Percentiles rank a stretch among this genome's conserved stretches.
Evolutionary conservation across 2,888 invertebrate species (phyloP).

Genomic region (Augiades crinisus): DNA sequence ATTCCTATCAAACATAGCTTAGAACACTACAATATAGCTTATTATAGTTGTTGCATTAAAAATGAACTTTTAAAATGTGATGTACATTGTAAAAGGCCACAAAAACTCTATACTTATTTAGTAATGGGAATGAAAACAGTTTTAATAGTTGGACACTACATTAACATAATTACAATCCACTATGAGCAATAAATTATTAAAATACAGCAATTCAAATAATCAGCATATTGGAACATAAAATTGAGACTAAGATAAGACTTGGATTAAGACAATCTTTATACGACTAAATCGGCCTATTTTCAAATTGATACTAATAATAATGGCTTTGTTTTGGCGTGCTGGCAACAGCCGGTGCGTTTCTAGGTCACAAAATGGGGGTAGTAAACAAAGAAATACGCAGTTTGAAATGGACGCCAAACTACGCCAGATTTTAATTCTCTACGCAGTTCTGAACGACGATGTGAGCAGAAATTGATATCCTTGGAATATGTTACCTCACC

Average conservation of each 20-base stretch:
- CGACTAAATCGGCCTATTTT: background rate
- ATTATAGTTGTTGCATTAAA: no score
- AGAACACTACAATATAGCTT: no score
- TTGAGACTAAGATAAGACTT: background rate
- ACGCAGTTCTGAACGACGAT: constrained; percentile 37
- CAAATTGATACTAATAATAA: constrained; percentile 2
- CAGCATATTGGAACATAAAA: no score
- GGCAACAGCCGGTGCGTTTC: constrained; percentile 43
- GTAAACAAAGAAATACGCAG: constrained; percentile 59
- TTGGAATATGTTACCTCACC: constrained; percentile 75
- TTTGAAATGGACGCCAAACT: constrained; percentile 34
- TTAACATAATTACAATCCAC: no score
- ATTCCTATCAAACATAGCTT: no score
- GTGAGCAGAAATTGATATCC: constrained; percentile 42
- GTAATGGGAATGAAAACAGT: no score
- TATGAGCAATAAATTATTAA: no score
- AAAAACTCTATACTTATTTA: no score
- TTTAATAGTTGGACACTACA: no score
- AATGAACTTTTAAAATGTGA: no score
- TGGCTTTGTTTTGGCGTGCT: constrained; percentile 26
- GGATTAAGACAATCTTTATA: background rate
- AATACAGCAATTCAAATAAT: no score
- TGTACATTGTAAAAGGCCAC: no score
- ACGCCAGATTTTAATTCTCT: constrained; percentile 35
- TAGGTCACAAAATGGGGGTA: constrained; percentile 70